Conservation (phyloP, 2,888 invertebrate genomes). For the Pristionchus japonicus region DNA sequence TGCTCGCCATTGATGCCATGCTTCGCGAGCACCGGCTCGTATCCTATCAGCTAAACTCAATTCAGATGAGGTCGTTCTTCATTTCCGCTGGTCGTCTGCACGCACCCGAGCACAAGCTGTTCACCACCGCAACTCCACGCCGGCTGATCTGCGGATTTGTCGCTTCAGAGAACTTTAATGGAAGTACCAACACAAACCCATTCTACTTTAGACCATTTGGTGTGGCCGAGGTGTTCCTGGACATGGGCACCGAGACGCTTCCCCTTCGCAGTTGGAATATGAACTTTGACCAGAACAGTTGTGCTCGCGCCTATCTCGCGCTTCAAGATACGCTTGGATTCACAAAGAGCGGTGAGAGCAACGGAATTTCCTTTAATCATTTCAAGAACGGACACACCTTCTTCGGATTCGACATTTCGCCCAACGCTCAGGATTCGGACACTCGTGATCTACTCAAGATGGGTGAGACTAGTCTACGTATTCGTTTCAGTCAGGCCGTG, state of each 20-base stretch:
- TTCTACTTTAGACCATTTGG: not conserved
- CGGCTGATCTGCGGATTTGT: not conserved
- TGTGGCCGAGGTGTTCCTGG: not conserved
- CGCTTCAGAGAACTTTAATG: not conserved
- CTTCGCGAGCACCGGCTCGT: not conserved
- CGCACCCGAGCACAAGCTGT: not conserved
- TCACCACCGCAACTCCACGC: not conserved
- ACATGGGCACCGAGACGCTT: not conserved
- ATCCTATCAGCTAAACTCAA: not conserved
- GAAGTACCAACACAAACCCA: not conserved
- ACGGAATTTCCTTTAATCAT: not conserved
- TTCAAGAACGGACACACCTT: not conserved
- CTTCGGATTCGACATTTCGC: not conserved
- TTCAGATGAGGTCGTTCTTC: not conserved
- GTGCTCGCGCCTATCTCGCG: not conserved
- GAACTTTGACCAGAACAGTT: not conserved
- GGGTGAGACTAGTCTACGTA: not conserved
- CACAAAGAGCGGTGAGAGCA: not conserved
- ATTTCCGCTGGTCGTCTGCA: not conserved
- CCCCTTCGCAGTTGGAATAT: not conserved
- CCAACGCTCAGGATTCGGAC: not conserved
- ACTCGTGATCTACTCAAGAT: not conserved
- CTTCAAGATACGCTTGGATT: not conserved
- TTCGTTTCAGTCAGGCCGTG: not conserved
- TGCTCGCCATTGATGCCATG: not conserved